phyloP scores from a whole-genome alignment of 2,888 invertebrate species.

The Eubasilissa splendida region DNA sequence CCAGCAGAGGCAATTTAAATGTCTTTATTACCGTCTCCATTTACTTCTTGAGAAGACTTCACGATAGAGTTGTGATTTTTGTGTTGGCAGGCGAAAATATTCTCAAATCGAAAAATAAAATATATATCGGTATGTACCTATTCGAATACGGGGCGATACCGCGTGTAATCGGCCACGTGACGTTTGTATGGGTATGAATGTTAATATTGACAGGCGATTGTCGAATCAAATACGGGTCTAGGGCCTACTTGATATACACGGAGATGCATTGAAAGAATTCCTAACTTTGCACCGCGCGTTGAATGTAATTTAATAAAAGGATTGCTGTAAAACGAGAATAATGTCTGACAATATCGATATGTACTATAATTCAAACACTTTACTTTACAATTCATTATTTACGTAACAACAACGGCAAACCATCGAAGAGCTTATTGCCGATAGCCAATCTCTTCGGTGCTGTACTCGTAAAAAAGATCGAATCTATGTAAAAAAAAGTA shows the following conservation, averaged over 20 bases:
- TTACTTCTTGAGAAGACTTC: neutral
- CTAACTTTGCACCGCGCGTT: constrained; percentile 1
- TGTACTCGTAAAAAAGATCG: no score
- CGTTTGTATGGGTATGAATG: neutral
- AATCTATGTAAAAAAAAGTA: no score
- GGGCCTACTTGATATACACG: constrained; percentile 4
- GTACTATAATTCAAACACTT: no score
- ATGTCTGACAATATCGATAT: neutral
- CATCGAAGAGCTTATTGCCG: no score
- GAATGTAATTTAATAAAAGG: constrained; percentile 30
- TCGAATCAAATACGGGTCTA: constrained; percentile 10
- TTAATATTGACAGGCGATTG: constrained; percentile 14
- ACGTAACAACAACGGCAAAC: no score
- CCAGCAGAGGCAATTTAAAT: constrained; percentile 20
- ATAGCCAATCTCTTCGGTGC: no score
- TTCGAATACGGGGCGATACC: neutral
- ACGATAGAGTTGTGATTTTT: neutral
- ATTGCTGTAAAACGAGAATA: constrained; percentile 6
- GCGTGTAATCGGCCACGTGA: neutral
- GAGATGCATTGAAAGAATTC: constrained; percentile 27
- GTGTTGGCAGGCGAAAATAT: neutral
- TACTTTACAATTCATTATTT: no score
- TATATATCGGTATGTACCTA: neutral
- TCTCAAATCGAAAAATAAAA: constrained; percentile 2
- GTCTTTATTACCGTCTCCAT: constrained; percentile 27